Evolutionary conservation across 2,113 vertebrate species (phyloP).

Genomic region (Stictonetta naevosa): DNA sequence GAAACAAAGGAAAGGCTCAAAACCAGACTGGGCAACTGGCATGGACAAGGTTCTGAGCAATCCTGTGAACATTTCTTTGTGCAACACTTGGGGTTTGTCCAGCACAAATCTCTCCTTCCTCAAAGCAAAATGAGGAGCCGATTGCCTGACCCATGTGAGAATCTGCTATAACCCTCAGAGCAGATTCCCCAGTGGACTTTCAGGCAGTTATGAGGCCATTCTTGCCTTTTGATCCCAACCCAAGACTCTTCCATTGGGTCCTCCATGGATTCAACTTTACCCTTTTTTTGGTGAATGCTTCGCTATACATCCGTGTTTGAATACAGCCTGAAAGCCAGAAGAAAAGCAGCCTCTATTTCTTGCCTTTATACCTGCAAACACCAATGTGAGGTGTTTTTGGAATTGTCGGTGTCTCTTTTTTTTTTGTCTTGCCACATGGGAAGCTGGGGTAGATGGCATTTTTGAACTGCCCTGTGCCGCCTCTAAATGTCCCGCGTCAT

Average conservation of each 20-base stretch:
- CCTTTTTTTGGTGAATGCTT: not conserved
- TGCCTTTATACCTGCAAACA: not conserved
- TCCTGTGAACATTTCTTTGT: not conserved
- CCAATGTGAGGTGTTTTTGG: not conserved
- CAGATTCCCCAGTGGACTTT: not conserved
- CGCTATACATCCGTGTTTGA: not conserved
- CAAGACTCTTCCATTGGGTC: not conserved
- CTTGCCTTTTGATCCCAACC: not conserved
- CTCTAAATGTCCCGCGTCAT: not conserved
- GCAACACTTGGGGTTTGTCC: not conserved
- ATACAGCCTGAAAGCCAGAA: not conserved
- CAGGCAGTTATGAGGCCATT: not conserved
- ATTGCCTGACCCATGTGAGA: not conserved
- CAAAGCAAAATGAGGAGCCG: not conserved
- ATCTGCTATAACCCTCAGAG: not conserved
- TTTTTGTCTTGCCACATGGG: not conserved
- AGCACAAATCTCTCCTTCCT: not conserved
- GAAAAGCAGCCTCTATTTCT: not conserved
- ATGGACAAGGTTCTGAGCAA: not conserved
- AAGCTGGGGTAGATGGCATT: not conserved
- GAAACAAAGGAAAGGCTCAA: not conserved
- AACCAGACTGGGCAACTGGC: not conserved
- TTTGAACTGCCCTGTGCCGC: not conserved
- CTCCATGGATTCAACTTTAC: not conserved
- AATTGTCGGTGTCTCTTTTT: rapidly evolving